These are phyloP conservation scores for Colletes gigas DNA, from an alignment of 1,140 invertebrate species.

Conservation along the genomic window DNA sequence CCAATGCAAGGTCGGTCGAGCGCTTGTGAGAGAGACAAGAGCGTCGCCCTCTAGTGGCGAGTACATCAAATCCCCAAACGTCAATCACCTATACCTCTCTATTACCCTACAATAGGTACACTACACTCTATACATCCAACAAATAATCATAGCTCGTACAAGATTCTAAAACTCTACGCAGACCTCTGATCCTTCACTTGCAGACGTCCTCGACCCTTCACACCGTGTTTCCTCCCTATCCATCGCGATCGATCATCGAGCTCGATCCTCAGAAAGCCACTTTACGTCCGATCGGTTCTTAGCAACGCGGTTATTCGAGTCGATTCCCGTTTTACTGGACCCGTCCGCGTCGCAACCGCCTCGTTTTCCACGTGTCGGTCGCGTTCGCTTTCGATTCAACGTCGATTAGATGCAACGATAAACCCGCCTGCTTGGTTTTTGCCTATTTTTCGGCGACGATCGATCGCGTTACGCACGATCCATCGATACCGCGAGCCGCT, in stretches of 20 bases:
- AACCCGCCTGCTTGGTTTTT: not conserved
- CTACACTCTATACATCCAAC: too few species aligned
- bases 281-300: not conserved
- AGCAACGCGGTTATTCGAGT: not conserved
- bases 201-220: too few species aligned
- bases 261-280: not conserved
- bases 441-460: not conserved
- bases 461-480: slow-evolving; percentile 4
- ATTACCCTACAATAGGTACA: too few species aligned
- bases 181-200: too few species aligned
- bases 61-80: too few species aligned
- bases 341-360: not conserved
- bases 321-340: not conserved
- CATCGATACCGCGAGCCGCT: not conserved
- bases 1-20: too few species aligned
- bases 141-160: too few species aligned
- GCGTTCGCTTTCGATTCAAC: slow-evolving; percentile 12
- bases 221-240: not conserved
- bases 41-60: too few species aligned
- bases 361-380: not conserved
- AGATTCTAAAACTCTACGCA: too few species aligned
- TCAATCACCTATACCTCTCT: too few species aligned
- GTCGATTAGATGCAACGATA: not conserved
- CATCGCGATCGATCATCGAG: not conserved
- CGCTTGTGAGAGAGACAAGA: too few species aligned